Percentiles rank a stretch among this genome's conserved stretches.
Evolutionary conservation across 2,113 vertebrate species (phyloP).

Genomic region (Macrotus californicus): DNA sequence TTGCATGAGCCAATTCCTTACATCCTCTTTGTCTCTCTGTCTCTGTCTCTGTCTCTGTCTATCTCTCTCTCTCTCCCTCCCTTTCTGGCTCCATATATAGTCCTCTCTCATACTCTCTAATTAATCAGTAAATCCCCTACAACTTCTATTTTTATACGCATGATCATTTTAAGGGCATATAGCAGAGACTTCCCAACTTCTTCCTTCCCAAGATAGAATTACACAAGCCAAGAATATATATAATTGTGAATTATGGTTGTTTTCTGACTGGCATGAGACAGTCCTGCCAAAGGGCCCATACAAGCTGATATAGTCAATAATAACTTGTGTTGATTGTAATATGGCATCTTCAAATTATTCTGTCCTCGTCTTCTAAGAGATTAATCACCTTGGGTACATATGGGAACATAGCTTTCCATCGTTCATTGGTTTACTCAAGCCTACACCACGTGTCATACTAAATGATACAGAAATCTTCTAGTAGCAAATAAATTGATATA

Average conservation of each 20-base stretch:
- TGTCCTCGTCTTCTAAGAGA: conserved; percentile 29
- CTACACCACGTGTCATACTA: not conserved
- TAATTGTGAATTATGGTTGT: not conserved
- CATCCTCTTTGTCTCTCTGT: not conserved
- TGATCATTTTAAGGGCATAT: not conserved
- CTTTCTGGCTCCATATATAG: not conserved
- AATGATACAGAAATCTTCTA: not conserved
- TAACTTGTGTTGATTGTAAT: not conserved
- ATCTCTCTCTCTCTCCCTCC: not conserved
- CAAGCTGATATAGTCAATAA: not conserved
- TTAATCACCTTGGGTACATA: not conserved
- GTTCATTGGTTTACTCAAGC: not conserved
- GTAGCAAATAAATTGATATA: not conserved
- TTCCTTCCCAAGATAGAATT: not conserved
- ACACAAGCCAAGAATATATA: not conserved
- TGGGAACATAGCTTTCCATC: not conserved
- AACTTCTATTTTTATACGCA: not conserved
- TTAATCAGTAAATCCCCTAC: not conserved
- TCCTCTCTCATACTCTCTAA: not conserved
- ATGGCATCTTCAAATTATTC: not conserved
- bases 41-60: not conserved
- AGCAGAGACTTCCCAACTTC: not conserved
- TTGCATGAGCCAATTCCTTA: not conserved
- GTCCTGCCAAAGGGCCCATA: not conserved
- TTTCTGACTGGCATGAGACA: not conserved